Evolutionary conservation across 1,140 invertebrate species (phyloP).

Genomic region (Ericerus pela): DNA sequence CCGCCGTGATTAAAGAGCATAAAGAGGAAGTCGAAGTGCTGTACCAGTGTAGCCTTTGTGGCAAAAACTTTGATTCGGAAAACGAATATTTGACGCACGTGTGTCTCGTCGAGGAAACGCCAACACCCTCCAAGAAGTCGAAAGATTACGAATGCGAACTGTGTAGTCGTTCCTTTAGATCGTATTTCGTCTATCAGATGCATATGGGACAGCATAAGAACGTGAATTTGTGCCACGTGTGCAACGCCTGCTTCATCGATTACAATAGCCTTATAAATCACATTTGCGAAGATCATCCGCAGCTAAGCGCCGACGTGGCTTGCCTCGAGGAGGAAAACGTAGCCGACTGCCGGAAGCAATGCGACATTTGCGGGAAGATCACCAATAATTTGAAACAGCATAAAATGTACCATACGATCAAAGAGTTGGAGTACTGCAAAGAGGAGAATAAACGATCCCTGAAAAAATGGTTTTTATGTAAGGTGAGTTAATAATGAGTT

Average conservation of each 20-base stretch:
- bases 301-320: not conserved
- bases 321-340: not conserved
- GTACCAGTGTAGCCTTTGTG: too few species aligned
- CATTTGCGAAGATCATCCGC: not conserved
- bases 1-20: too few species aligned
- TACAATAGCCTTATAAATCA: not conserved
- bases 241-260: not conserved
- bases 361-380: not conserved
- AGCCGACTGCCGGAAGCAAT: not conserved
- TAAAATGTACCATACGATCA: not conserved
- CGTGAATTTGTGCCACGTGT: not conserved
- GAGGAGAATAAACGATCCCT: not conserved
- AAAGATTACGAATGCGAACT: not conserved
- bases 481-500: not conserved
- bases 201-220: not conserved
- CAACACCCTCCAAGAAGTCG: too few species aligned
- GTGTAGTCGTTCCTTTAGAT: not conserved
- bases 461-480: conserved; percentile 1
- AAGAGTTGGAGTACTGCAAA: not conserved
- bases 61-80: too few species aligned
- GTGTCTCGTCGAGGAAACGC: too few species aligned
- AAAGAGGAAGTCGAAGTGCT: too few species aligned
- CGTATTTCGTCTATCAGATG: not conserved
- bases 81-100: too few species aligned
- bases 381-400: conserved; percentile 4